Evolutionary conservation across 2,797 vertebrate genomes (phyloP).

Genomic region (Notamacropus eugenii): DNA sequence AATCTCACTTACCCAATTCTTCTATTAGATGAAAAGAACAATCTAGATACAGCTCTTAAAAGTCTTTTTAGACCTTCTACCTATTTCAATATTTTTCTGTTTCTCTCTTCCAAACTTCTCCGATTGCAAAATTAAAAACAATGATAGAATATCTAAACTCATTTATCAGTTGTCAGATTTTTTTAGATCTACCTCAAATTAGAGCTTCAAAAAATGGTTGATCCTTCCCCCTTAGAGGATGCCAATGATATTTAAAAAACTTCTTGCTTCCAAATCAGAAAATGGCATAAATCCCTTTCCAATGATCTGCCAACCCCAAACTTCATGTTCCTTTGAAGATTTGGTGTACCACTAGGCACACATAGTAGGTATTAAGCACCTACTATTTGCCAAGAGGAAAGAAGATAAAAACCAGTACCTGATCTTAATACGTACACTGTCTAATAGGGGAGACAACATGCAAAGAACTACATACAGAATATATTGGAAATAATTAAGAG

Average conservation of each 20-base stretch:
- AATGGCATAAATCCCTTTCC: not conserved
- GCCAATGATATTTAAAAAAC: not conserved
- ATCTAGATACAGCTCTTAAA: not conserved
- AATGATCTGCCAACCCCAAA: not conserved
- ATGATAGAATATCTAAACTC: not conserved
- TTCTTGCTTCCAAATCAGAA: not conserved
- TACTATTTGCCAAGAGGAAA: not conserved
- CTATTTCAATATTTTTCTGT: not conserved
- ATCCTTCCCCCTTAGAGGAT: not conserved
- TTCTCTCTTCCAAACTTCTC: not conserved
- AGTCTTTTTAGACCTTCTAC: not conserved
- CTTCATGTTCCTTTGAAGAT: not conserved
- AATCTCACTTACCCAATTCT: not conserved
- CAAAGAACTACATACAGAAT: not conserved
- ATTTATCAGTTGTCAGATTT: not conserved
- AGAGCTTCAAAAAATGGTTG: too few relatives aligned
- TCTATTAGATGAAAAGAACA: not conserved
- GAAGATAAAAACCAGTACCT: not conserved
- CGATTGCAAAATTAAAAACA: not conserved
- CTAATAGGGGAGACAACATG: not conserved
- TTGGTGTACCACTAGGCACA: not conserved
- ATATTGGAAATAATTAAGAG: not conserved
- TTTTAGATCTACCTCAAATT: not conserved
- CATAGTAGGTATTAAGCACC: not conserved
- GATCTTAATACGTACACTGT: not conserved